Evolutionary conservation across 2,113 vertebrate species (phyloP).

Genomic region (Herpailurus yagouaroundi): DNA sequence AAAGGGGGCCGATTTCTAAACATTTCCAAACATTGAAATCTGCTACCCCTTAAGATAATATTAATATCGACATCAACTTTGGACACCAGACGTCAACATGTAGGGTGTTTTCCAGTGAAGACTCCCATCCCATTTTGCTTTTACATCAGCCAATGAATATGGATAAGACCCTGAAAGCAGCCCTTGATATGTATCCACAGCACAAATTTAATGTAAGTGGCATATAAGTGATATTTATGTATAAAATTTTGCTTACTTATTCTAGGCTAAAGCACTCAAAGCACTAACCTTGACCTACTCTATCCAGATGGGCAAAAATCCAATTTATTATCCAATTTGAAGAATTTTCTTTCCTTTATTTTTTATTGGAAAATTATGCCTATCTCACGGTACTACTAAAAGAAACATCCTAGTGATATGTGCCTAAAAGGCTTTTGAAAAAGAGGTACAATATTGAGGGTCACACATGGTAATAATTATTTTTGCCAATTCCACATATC

Average conservation of each 20-base stretch:
- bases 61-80: background rate
- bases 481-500: background rate
- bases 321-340: constrained; percentile 72
- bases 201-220: constrained; percentile 73
- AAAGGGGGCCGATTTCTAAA: background rate
- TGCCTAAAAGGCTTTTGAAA: constrained; percentile 27
- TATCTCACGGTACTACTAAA: background rate
- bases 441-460: background rate
- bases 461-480: background rate
- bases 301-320: constrained; percentile 68
- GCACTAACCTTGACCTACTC: constrained; percentile 68
- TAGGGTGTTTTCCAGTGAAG: constrained; percentile 25
- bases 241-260: constrained; percentile 67
- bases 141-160: constrained; percentile 70
- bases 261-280: constrained; percentile 57
- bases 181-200: constrained; percentile 11
- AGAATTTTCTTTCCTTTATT: constrained; percentile 57
- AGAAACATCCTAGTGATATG: background rate
- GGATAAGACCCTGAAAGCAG: constrained; percentile 65
- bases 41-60: background rate
- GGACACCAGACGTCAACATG: constrained; percentile 21
- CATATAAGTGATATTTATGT: constrained; percentile 73
- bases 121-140: constrained; percentile 37
- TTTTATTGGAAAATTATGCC: constrained; percentile 57
- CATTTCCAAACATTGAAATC: background rate